phyloP scores from a whole-genome alignment of 2,888 invertebrate species.

The Calliphora vomitoria region DNA sequence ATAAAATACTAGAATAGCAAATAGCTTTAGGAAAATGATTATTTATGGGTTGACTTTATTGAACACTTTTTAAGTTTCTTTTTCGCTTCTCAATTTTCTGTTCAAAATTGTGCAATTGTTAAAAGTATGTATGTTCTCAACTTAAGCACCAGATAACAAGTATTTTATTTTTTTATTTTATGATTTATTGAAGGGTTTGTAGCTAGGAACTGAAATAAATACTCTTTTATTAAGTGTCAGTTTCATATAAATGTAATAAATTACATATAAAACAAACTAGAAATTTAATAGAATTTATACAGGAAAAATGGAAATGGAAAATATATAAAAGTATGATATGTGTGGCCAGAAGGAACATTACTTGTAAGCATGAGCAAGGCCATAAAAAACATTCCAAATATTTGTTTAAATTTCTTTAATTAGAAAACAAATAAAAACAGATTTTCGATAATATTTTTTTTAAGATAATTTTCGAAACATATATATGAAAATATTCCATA shows the following conservation, averaged over 20 bases:
- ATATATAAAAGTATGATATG: too few relatives aligned
- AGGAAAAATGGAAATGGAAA: too few relatives aligned
- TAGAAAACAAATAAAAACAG: too few relatives aligned
- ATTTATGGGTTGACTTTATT: constrained; percentile 37
- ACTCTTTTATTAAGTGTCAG: background rate
- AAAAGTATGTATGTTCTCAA: background rate
- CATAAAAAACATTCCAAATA: too few relatives aligned
- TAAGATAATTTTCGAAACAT: too few relatives aligned
- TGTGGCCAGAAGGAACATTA: too few relatives aligned
- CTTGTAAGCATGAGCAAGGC: too few relatives aligned
- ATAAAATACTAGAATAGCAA: background rate
- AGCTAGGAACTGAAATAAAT: background rate
- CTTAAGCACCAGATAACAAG: constrained; percentile 24
- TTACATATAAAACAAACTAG: background rate
- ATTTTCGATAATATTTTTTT: too few relatives aligned
- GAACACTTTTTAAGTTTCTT: background rate
- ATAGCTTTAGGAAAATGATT: constrained; percentile 9
- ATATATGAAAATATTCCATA: too few relatives aligned
- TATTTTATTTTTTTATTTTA: constrained; percentile 9
- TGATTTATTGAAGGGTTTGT: background rate
- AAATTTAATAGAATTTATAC: background rate
- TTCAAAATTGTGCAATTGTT: background rate
- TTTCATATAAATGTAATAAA: background rate
- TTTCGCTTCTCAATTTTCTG: background rate
- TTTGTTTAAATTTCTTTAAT: too few relatives aligned